Conservation (phyloP, 2,113 vertebrate species). For the Taurulus bubalis region DNA sequence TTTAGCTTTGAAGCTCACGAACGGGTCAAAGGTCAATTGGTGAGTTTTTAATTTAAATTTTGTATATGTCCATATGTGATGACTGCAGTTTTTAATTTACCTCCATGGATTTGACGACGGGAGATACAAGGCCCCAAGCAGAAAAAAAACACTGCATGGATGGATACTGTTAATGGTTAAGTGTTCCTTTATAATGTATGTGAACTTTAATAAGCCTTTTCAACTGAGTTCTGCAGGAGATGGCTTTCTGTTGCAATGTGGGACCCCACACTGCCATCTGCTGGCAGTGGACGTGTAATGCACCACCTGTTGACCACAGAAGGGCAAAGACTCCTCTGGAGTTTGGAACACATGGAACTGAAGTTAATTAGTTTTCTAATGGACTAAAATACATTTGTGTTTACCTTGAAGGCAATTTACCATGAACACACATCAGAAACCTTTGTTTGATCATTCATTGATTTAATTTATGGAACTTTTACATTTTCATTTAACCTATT, state of each 20-base stretch:
- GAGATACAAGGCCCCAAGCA: not conserved
- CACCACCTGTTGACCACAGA: not conserved
- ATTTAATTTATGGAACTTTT: no score
- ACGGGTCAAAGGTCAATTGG: not conserved
- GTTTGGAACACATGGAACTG: no score
- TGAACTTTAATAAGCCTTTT: not conserved
- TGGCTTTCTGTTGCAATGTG: not conserved
- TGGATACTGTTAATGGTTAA: not conserved
- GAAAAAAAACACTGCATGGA: not conserved
- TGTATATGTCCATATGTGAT: no score
- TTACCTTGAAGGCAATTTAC: no score
- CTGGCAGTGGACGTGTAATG: not conserved
- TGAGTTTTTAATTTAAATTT: no score
- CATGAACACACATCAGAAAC: no score
- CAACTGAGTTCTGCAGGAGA: not conserved
- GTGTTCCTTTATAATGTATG: not conserved
- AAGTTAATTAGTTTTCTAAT: no score
- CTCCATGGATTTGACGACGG: not conserved
- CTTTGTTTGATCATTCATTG: no score
- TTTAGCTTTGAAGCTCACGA: not conserved
- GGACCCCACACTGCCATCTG: not conserved
- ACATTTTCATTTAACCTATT: no score
- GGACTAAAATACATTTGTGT: no score
- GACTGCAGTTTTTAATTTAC: not conserved
- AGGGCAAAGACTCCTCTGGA: no score